phyloP scores from a whole-genome alignment of 2,113 vertebrate genomes.

The Sclerurus mexicanus region DNA sequence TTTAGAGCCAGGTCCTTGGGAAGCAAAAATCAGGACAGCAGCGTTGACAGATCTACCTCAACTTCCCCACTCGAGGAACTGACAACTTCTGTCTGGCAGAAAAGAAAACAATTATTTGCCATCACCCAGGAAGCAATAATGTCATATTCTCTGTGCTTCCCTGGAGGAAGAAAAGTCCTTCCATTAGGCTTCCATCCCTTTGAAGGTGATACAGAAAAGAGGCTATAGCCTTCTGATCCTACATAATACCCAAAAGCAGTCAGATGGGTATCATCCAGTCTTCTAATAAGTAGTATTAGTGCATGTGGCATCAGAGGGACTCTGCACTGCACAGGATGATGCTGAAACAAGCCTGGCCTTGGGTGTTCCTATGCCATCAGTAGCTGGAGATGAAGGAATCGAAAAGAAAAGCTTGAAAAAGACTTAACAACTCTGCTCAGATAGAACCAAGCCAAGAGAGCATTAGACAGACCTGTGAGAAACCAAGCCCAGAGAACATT shows the following conservation, averaged over 20 bases:
- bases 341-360: neutral
- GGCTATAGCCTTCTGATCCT: neutral
- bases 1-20: neutral
- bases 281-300: neutral
- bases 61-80: neutral
- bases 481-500: neutral
- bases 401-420: neutral
- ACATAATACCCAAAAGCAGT: neutral
- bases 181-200: neutral
- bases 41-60: neutral
- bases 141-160: neutral
- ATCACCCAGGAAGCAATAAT: neutral
- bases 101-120: neutral
- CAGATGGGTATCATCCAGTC: neutral
- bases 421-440: neutral
- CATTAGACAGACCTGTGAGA: neutral
- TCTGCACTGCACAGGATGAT: neutral
- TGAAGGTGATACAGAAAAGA: slow-evolving; percentile 5
- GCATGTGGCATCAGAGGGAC: neutral
- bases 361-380: neutral
- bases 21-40: neutral
- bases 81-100: neutral
- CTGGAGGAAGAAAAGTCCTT: neutral
- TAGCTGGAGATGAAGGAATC: neutral
- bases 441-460: neutral